Evolutionary conservation across 2,113 vertebrate species (phyloP).

Genomic region (Patagioenas fasciata): DNA sequence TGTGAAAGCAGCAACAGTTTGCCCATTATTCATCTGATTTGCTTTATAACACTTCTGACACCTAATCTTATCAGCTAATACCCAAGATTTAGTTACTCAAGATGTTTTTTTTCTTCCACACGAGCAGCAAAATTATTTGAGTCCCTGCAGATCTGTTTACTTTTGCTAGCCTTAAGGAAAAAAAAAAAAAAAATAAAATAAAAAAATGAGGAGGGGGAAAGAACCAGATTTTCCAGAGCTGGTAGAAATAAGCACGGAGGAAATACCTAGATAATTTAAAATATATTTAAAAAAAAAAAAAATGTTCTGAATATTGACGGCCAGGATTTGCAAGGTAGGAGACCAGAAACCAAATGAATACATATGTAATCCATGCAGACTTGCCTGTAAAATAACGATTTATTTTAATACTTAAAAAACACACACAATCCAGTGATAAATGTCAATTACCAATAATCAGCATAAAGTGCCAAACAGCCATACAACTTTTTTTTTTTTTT

Average conservation of each 20-base stretch:
- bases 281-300: not conserved
- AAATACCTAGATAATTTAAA: not conserved
- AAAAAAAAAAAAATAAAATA: too few relatives aligned
- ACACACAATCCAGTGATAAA: constrained; percentile 95
- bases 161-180: not conserved
- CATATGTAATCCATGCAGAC: not conserved
- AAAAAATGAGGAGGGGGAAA: accelerated
- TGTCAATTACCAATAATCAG: constrained; percentile 95
- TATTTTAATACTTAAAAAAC: constrained; percentile 89
- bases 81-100: constrained; percentile 9
- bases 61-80: constrained; percentile 62
- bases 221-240: not conserved
- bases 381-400: constrained; percentile 95
- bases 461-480: constrained; percentile 99
- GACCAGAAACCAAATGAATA: constrained; percentile 1
- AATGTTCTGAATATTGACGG: not conserved
- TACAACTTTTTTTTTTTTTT: constrained; percentile 74
- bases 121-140: constrained; percentile 8
- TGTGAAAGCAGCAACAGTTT: not conserved
- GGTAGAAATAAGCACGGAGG: not conserved
- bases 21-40: constrained; percentile 58
- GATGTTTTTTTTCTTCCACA: not conserved
- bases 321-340: not conserved
- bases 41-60: constrained; percentile 60
- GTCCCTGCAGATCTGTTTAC: not conserved